A percentile compares a stretch with the other conserved stretches of the same genome.
These are phyloP conservation scores for Heliopora coerulea DNA, from an alignment of 92 coral and sea anemone species.

Conservation along the genomic window DNA sequence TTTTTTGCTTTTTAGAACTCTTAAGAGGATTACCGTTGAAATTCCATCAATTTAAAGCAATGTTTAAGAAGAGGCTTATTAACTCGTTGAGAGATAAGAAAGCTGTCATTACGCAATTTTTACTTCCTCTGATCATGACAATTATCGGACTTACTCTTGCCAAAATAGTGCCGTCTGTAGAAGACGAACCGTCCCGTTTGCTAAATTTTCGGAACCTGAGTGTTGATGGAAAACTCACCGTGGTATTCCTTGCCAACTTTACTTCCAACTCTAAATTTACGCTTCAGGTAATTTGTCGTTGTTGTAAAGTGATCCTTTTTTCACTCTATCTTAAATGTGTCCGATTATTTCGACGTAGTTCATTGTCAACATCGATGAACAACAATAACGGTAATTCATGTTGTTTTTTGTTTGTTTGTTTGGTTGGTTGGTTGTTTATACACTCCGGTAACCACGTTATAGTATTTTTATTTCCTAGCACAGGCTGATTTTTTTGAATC, in stretches of 20 bases:
- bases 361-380: too few species aligned
- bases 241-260: constrained; percentile 76
- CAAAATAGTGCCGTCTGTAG: constrained; percentile 47
- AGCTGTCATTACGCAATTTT: constrained; percentile 75
- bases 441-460: too few species aligned
- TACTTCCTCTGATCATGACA: constrained; percentile 79
- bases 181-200: constrained; percentile 77
- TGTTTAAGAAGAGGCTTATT: constrained; percentile 80
- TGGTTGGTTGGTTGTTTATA: too few species aligned
- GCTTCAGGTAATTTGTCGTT: background rate
- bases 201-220: constrained; percentile 74
- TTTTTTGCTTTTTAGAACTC: constrained; percentile 50
- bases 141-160: constrained; percentile 68
- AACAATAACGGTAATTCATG: too few species aligned
- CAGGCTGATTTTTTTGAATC: background rate
- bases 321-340: too few species aligned
- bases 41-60: constrained; percentile 94
- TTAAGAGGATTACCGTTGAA: constrained; percentile 64
- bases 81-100: constrained; percentile 92
- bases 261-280: background rate
- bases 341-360: too few species aligned
- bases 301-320: too few species aligned
- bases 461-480: too few species aligned
- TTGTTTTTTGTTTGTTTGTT: too few species aligned
- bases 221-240: constrained; percentile 55